A percentile compares a stretch with the other conserved stretches of the same genome.
These are phyloP conservation scores for Medauroidea extradentata DNA, from an alignment of 1,140 invertebrate genomes.

Conservation along the genomic window DNA sequence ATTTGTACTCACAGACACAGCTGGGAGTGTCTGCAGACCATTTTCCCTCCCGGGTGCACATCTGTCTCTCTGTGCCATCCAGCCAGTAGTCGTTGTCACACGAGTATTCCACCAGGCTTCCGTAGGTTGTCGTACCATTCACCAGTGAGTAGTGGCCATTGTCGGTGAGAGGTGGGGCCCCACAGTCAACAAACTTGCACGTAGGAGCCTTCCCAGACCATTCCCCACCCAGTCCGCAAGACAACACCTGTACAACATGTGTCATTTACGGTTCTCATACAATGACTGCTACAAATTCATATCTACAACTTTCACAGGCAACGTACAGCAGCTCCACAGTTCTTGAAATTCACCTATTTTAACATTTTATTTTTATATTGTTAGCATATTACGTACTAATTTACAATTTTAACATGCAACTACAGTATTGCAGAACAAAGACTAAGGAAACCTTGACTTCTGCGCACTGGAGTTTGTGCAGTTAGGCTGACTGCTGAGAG, in stretches of 20 bases:
- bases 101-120: slow-evolving; percentile 66
- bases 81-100: slow-evolving; percentile 83
- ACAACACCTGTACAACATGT: slow-evolving; percentile 69
- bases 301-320: no score
- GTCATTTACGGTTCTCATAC: no score
- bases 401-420: no score
- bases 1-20: slow-evolving; percentile 67
- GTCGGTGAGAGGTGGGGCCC: slow-evolving; percentile 69
- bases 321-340: no score
- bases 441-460: no score
- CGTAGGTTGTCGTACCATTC: slow-evolving; percentile 75
- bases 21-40: slow-evolving; percentile 81
- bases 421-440: no score
- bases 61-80: slow-evolving; percentile 57
- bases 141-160: slow-evolving; percentile 66
- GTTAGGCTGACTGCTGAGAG: no score
- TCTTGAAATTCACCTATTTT: no score
- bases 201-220: slow-evolving; percentile 75
- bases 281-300: no score
- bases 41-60: slow-evolving; percentile 74
- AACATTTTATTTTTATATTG: no score
- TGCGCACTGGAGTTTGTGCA: no score
- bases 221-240: slow-evolving; percentile 72
- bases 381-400: no score
- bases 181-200: slow-evolving; percentile 85